Evolutionary conservation across 2,888 invertebrate species (phyloP).

Genomic region (Amphimallon solstitiale): DNA sequence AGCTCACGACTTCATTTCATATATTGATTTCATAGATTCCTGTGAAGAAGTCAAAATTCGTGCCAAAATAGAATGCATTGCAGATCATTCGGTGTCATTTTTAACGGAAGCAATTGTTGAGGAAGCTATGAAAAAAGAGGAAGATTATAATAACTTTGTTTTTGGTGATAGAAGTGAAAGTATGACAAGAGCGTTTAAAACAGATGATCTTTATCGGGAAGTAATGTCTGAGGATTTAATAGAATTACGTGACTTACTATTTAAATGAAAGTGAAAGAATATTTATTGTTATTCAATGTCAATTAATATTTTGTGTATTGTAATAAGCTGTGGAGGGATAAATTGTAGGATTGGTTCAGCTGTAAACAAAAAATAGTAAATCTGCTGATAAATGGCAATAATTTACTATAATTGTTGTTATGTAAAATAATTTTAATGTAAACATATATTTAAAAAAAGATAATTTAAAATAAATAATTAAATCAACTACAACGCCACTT

Average conservation of each 20-base stretch:
- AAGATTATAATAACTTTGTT: slow-evolving; percentile 48
- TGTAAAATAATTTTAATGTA: too few species aligned
- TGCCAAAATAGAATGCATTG: slow-evolving; percentile 50
- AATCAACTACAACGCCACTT: too few species aligned
- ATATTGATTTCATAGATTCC: slow-evolving; percentile 44
- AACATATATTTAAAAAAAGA: too few species aligned
- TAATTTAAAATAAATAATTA: too few species aligned
- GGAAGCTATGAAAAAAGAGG: slow-evolving; percentile 46
- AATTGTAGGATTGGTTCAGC: too few species aligned
- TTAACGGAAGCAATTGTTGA: slow-evolving; percentile 46
- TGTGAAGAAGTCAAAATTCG: slow-evolving; percentile 44
- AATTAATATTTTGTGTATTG: too few species aligned
- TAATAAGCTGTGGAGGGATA: too few species aligned
- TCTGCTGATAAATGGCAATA: too few species aligned
- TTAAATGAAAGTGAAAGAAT: too few species aligned
- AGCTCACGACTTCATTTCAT: slow-evolving; percentile 12
- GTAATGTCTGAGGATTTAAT: slow-evolving; percentile 53
- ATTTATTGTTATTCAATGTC: too few species aligned
- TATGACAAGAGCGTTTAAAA: slow-evolving; percentile 46
- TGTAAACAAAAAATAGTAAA: too few species aligned
- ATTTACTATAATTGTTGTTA: too few species aligned
- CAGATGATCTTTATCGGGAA: slow-evolving; percentile 48
- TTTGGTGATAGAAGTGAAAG: slow-evolving; percentile 51
- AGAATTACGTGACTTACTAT: slow-evolving; percentile 50
- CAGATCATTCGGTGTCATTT: slow-evolving; percentile 51